Evolutionary conservation across 2,888 invertebrate species (phyloP).

Genomic region (Lithosia quadra): DNA sequence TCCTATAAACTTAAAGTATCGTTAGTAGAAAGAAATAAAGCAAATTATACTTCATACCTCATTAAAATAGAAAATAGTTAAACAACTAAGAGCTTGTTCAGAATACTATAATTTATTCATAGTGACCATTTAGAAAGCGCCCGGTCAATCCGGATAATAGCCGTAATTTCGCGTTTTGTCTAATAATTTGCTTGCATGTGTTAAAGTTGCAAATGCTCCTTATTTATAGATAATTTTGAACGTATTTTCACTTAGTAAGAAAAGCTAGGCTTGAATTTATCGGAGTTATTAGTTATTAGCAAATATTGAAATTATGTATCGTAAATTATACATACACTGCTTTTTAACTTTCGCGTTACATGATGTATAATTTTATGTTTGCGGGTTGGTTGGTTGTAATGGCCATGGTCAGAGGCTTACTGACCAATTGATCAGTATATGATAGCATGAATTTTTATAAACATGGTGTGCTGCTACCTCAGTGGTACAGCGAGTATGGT

Average conservation of each 20-base stretch:
- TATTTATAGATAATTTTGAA: constrained; percentile 24
- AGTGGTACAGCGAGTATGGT: too few species aligned
- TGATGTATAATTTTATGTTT: neutral
- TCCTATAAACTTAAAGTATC: neutral
- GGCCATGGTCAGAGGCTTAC: neutral
- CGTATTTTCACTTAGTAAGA: constrained; percentile 34
- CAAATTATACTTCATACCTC: constrained; percentile 14
- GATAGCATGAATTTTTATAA: neutral
- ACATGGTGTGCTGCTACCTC: neutral
- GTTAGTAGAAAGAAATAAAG: neutral
- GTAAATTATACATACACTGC: constrained; percentile 2
- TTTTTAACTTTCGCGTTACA: neutral
- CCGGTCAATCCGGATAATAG: constrained; percentile 52
- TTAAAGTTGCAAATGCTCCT: constrained; percentile 33
- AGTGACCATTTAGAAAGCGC: constrained; percentile 53
- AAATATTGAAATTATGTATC: neutral
- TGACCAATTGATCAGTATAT: neutral
- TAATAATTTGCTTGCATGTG: constrained; percentile 47
- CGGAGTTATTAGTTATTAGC: neutral
- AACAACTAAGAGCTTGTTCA: constrained; percentile 28
- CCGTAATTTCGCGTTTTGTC: constrained; percentile 49
- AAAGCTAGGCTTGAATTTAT: neutral
- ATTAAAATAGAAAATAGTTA: constrained; percentile 47
- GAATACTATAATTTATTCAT: constrained; percentile 49
- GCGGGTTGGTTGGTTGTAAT: neutral